These are phyloP conservation scores for Xerus rutilus DNA, from an alignment of 2,797 vertebrate species.

Conservation along the genomic window DNA sequence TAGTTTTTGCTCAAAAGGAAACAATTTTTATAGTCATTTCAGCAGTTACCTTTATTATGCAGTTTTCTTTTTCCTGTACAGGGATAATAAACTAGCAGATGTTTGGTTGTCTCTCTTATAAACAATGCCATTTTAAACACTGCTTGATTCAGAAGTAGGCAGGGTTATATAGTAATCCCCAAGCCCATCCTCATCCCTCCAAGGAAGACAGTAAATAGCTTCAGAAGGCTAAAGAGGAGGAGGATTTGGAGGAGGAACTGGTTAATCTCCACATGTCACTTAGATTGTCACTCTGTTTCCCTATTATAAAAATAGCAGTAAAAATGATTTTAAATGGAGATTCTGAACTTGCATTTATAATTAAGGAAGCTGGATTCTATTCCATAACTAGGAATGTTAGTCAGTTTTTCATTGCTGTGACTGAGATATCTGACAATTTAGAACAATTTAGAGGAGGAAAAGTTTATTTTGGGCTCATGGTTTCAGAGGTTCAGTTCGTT, in stretches of 20 bases:
- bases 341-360: slow-evolving; percentile 1
- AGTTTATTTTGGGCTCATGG: too few relatives aligned
- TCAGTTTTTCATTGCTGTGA: too few relatives aligned
- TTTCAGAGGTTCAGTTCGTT: too few relatives aligned
- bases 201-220: not conserved
- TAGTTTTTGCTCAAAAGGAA: slow-evolving; percentile 57
- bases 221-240: not conserved
- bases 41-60: slow-evolving; percentile 39
- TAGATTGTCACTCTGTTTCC: not conserved
- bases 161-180: not conserved
- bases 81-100: slow-evolving; percentile 41
- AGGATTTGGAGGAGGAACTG: not conserved
- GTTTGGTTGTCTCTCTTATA: not conserved
- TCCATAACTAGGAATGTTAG: not conserved
- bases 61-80: not conserved
- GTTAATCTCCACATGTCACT: not conserved
- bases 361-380: slow-evolving; percentile 10
- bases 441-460: too few relatives aligned
- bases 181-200: not conserved
- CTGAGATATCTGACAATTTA: too few relatives aligned
- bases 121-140: slow-evolving; percentile 44
- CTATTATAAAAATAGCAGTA: not conserved
- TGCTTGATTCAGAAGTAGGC: not conserved
- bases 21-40: slow-evolving; percentile 41
- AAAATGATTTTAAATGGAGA: not conserved